Percentiles rank a stretch among this genome's conserved stretches.
Evolutionary conservation across 2,113 vertebrate genomes (phyloP).

Genomic region (Ophthalmotilapia sp.): DNA sequence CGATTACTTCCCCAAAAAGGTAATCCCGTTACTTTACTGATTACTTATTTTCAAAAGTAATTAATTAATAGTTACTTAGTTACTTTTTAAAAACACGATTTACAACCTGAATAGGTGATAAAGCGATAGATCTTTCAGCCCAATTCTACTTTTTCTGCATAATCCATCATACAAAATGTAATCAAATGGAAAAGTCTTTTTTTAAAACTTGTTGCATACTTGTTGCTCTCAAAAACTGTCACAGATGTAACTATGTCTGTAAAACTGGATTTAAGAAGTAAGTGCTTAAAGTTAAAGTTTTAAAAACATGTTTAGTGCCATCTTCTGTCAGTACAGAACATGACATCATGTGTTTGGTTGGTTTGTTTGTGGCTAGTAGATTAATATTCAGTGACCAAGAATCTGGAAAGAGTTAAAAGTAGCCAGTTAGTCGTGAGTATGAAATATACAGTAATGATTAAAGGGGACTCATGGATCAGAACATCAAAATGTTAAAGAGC

Average conservation of each 20-base stretch:
- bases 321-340: neutral
- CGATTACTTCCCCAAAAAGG: too few species aligned
- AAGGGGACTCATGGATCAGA: neutral
- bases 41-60: too few species aligned
- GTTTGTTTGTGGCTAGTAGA: neutral
- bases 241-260: neutral
- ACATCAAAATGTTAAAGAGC: neutral
- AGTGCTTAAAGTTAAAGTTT: neutral
- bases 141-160: too few species aligned
- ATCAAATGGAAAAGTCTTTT: too few species aligned
- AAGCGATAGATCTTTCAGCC: too few species aligned
- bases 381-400: neutral
- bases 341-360: neutral
- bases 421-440: neutral
- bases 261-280: neutral
- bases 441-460: neutral
- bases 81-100: too few species aligned
- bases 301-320: neutral
- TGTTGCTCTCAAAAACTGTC: neutral
- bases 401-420: neutral
- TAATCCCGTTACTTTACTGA: too few species aligned
- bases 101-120: too few species aligned
- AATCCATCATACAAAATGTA: too few species aligned
- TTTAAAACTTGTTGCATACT: neutral
- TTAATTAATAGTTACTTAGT: too few species aligned